phyloP scores from a whole-genome alignment of 1,140 invertebrate genomes.

The Ladona fulva region DNA sequence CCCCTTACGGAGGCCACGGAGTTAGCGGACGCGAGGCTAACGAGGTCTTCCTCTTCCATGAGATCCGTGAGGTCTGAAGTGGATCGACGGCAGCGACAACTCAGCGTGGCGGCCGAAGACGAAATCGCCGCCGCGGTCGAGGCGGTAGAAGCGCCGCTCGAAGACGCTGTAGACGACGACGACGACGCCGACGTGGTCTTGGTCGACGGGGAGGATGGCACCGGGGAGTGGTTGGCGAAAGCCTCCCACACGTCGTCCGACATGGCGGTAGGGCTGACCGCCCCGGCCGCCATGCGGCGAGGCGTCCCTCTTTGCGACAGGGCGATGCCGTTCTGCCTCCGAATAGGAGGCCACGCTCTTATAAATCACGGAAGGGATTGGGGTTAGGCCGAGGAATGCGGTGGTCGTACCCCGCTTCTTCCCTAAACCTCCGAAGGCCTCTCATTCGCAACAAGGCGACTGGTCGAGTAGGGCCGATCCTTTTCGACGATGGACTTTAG shows the following conservation, averaged over 20 bases:
- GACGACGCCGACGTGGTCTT: background rate
- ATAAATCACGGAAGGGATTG: no score
- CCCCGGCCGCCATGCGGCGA: background rate
- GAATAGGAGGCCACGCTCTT: no score
- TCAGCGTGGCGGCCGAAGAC: slow-evolving; percentile 12
- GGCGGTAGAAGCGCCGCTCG: background rate
- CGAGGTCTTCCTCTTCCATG: slow-evolving; percentile 15
- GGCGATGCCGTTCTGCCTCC: no score
- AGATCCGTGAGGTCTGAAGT: slow-evolving; percentile 22
- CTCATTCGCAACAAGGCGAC: no score
- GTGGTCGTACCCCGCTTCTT: no score
- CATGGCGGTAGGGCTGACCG: background rate
- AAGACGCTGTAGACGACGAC: background rate
- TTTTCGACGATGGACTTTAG: no score
- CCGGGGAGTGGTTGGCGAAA: background rate
- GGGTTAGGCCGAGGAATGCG: no score
- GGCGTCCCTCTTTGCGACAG: background rate
- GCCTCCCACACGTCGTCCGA: background rate
- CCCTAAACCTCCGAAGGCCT: no score
- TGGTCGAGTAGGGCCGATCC: no score
- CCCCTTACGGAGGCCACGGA: background rate
- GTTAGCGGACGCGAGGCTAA: background rate
- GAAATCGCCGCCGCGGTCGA: background rate
- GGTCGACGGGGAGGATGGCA: background rate
- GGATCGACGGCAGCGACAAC: slow-evolving; percentile 15